These are phyloP conservation scores for Adineta ricciae DNA, from an alignment of 2,888 invertebrate genomes.

Conservation along the genomic window DNA sequence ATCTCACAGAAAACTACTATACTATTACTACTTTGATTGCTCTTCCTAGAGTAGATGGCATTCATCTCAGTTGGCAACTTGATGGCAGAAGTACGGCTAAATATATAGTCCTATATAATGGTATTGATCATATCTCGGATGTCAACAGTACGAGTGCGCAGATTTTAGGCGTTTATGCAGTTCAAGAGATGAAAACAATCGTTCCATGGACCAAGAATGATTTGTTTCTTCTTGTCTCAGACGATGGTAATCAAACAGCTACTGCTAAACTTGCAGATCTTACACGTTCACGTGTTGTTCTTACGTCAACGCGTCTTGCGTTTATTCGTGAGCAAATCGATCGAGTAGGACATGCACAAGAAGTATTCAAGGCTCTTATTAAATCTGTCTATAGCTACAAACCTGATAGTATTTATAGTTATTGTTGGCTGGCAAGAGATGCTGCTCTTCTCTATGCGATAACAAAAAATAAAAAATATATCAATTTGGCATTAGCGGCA, in stretches of 20 bases:
- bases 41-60: neutral
- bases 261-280: neutral
- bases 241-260: neutral
- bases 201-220: neutral
- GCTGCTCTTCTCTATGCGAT: neutral
- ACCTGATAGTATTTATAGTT: neutral
- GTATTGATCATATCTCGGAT: neutral
- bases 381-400: neutral
- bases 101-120: neutral
- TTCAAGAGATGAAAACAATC: neutral
- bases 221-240: neutral
- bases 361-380: neutral
- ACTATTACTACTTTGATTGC: neutral
- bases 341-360: neutral
- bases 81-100: neutral
- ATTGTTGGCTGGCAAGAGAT: neutral
- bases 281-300: neutral
- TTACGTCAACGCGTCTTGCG: neutral
- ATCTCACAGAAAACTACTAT: neutral
- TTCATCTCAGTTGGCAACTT: neutral
- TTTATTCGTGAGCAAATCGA: neutral
- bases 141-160: neutral
- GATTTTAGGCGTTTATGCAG: neutral
- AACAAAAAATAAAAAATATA: neutral
- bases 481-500: neutral